These are phyloP conservation scores for Rhagium mordax DNA, from an alignment of 2,888 invertebrate species.

Conservation along the genomic window DNA sequence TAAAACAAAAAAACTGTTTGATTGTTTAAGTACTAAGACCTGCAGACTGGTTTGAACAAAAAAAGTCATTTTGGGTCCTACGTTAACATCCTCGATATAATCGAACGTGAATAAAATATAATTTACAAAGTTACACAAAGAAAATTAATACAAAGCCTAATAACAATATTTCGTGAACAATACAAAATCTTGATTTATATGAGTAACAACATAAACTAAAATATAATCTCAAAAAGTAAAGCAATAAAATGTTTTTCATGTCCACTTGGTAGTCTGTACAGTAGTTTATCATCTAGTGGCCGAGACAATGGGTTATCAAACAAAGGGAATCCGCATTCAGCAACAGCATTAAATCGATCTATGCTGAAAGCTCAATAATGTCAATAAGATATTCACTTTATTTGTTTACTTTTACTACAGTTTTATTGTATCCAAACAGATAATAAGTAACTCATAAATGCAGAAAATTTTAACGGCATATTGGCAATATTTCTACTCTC, in stretches of 20 bases:
- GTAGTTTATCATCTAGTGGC: constrained; percentile 57
- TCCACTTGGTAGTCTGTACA: constrained; percentile 35
- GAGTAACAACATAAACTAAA: neutral
- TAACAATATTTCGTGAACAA: neutral
- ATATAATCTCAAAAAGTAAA: constrained; percentile 6
- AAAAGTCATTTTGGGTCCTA: no score
- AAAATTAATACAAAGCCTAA: neutral
- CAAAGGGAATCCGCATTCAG: constrained; percentile 55
- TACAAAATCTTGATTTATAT: neutral
- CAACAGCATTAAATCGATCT: constrained; percentile 51
- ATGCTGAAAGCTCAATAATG: constrained; percentile 57
- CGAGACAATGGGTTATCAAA: constrained; percentile 60
- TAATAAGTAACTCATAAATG: constrained; percentile 46
- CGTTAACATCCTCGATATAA: no score
- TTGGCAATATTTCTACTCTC: constrained; percentile 21
- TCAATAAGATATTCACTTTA: constrained; percentile 59
- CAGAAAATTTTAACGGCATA: constrained; percentile 35
- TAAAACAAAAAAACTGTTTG: no score
- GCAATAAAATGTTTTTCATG: constrained; percentile 40
- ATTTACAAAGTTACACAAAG: neutral
- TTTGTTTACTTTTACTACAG: constrained; percentile 55
- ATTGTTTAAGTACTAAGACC: no score
- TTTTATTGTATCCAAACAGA: constrained; percentile 54
- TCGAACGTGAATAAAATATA: neutral
- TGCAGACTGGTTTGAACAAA: no score